phyloP scores from a whole-genome alignment of 1,140 invertebrate species.

The Ganaspis sp. region DNA sequence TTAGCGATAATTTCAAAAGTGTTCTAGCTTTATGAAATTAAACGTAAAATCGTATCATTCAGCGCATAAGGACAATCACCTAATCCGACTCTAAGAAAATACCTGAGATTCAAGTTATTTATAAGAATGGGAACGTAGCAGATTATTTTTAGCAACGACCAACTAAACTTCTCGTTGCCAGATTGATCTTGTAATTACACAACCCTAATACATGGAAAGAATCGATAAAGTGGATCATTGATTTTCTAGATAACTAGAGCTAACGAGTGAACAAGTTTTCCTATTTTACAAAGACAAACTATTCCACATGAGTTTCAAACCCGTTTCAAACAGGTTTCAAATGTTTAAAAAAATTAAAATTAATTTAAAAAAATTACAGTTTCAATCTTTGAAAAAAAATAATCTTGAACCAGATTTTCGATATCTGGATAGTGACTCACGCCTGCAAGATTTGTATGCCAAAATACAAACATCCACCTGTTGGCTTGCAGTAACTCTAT shows the following conservation, averaged over 20 bases:
- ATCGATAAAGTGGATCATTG: not conserved
- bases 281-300: conserved; percentile 16
- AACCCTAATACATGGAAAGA: conserved; percentile 16
- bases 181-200: conserved; percentile 47
- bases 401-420: not conserved
- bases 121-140: conserved; percentile 62
- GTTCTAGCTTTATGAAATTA: too few species aligned
- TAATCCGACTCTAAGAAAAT: conserved; percentile 59
- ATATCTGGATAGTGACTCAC: not conserved
- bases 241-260: not conserved
- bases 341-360: conserved; percentile 12
- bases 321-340: too few species aligned
- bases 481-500: conserved; percentile 39
- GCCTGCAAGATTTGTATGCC: conserved; percentile 24
- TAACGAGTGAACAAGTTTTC: not conserved
- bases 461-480: conserved; percentile 55
- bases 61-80: conserved; percentile 42
- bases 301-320: too few species aligned
- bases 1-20: too few species aligned
- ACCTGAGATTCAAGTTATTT: conserved; percentile 65
- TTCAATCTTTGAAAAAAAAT: not conserved
- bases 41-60: too few species aligned
- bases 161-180: conserved; percentile 39
- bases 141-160: conserved; percentile 63
- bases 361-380: not conserved